A percentile compares a stretch with the other conserved stretches of the same genome.
phyloP scores from a whole-genome alignment of 2,888 invertebrate species.

The Xestoiulus laeticollis region DNA sequence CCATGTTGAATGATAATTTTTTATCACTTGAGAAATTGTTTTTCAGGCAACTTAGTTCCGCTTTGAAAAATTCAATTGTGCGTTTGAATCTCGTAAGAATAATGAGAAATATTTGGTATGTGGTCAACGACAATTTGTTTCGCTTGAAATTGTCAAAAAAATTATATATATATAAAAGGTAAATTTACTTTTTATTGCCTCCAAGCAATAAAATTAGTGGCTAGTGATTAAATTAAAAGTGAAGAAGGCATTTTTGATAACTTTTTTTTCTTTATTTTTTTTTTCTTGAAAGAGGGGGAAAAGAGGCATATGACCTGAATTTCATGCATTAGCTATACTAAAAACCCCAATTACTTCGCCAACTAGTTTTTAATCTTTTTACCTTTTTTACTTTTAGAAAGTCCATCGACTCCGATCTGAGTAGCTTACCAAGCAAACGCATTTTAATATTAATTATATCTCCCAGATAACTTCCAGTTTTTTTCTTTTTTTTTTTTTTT shows the following conservation, averaged over 20 bases:
- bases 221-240: slow-evolving; percentile 36
- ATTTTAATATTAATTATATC: slow-evolving; percentile 36
- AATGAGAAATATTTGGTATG: too few relatives aligned
- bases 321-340: slow-evolving; percentile 40
- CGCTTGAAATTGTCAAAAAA: not conserved
- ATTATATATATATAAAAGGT: not conserved
- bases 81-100: too few relatives aligned
- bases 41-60: too few relatives aligned
- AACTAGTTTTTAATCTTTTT: slow-evolving; percentile 18
- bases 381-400: not conserved
- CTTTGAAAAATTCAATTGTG: too few relatives aligned
- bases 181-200: slow-evolving; percentile 38
- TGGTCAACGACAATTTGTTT: not conserved
- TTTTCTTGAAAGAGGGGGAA: not conserved
- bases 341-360: slow-evolving; percentile 34
- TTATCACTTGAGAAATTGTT: too few relatives aligned
- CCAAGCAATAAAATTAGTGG: slow-evolving; percentile 19
- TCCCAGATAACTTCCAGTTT: not conserved
- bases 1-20: too few relatives aligned
- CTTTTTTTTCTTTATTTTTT: not conserved
- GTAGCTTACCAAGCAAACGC: slow-evolving; percentile 39
- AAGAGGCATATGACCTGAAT: slow-evolving; percentile 43
- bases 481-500: not conserved
- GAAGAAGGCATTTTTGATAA: slow-evolving; percentile 34
- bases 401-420: slow-evolving; percentile 41